phyloP scores from a whole-genome alignment of 2,113 vertebrate genomes.

The Mus spicilegus region DNA sequence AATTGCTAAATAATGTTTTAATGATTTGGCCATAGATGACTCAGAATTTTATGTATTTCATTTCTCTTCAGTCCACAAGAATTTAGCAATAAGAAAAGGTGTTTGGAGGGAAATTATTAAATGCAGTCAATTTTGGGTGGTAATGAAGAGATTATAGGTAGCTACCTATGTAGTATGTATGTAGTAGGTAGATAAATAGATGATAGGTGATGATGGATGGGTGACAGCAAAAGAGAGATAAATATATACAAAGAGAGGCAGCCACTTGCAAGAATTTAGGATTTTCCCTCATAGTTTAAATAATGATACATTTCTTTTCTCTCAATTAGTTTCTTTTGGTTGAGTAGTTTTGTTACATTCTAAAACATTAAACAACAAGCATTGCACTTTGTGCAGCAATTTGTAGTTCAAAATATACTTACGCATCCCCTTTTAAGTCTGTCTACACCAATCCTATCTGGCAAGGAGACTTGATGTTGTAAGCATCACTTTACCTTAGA shows the following conservation, averaged over 20 bases:
- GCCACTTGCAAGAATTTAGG: background rate
- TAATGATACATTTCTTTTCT: conserved; percentile 8
- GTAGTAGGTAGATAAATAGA: background rate
- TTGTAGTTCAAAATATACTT: background rate
- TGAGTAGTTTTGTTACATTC: background rate
- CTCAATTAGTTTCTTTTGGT: background rate
- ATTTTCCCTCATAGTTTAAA: background rate
- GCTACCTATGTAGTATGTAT: background rate
- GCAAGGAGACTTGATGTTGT: background rate
- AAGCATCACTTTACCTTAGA: background rate
- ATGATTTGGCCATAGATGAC: conserved; percentile 21
- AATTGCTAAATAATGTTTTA: conserved; percentile 44
- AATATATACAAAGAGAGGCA: background rate
- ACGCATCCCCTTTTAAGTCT: background rate
- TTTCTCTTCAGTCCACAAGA: conserved; percentile 25
- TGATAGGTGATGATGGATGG: background rate
- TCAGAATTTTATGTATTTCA: conserved; percentile 24
- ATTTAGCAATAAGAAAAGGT: conserved; percentile 51
- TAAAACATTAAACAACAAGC: background rate
- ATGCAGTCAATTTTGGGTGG: background rate
- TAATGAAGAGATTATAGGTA: background rate
- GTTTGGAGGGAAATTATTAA: conserved; percentile 8
- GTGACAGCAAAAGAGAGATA: background rate
- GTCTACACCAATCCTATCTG: background rate
- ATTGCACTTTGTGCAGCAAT: background rate